A percentile compares a stretch with the other conserved stretches of the same genome.
These are phyloP conservation scores for Dreissena rostriformis DNA, from an alignment of 1,140 invertebrate species.

Conservation along the genomic window DNA sequence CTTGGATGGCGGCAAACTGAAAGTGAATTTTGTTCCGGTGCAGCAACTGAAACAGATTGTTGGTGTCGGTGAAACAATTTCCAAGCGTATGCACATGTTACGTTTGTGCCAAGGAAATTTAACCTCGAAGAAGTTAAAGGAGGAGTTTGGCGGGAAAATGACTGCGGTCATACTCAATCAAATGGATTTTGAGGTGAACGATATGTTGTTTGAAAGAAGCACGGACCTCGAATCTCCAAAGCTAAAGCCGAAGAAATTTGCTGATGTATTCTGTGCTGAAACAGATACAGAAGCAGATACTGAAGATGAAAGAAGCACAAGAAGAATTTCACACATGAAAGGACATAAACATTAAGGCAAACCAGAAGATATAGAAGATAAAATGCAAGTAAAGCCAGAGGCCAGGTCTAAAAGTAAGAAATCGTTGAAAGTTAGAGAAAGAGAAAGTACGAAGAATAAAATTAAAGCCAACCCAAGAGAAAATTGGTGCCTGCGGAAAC, in stretches of 20 bases:
- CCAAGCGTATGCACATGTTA: not conserved
- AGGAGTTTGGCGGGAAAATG: constrained; percentile 27
- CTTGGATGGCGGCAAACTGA: too few relatives aligned
- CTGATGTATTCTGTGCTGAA: not conserved
- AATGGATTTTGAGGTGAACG: constrained; percentile 10
- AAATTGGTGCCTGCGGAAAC: not conserved
- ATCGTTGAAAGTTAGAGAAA: too few relatives aligned
- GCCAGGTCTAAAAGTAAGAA: not conserved
- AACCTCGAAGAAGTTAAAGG: not conserved
- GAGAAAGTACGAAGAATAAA: not conserved
- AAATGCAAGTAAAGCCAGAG: not conserved
- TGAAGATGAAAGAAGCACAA: not conserved
- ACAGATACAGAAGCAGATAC: not conserved
- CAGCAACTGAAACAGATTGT: not conserved
- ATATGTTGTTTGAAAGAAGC: constrained; percentile 2
- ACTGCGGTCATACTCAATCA: not conserved
- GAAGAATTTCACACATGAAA: not conserved
- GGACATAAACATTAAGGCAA: not conserved
- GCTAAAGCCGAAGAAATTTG: not conserved
- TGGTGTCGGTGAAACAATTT: constrained; percentile 3
- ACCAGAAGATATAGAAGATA: not conserved
- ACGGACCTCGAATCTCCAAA: not conserved
- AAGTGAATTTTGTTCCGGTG: constrained; percentile 17
- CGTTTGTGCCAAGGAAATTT: not conserved
- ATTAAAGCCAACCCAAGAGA: not conserved